Base-by-base conservation (phyloP, 2,888 invertebrate genomes). In the Psylliodes chrysocephalus region DNA sequence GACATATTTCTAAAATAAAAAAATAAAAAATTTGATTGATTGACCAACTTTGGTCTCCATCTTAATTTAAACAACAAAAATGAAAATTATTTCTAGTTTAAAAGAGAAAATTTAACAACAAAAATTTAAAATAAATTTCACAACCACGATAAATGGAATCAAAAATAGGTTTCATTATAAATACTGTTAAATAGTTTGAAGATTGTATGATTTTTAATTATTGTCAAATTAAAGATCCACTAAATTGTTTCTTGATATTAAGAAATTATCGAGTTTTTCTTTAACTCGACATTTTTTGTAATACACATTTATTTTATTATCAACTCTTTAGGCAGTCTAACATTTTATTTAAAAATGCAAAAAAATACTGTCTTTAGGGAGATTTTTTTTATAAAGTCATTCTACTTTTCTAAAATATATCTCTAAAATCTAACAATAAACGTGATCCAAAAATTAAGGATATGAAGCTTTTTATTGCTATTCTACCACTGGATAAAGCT, bases 41-140 rank as follows among this genome's bases (percentile, higher is more conserved):
- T n/a, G n/a, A n/a, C n/a, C n/a, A n/a, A n/a, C n/a, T n/a, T n/a
- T n/a, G n/a, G n/a, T n/a, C n/a, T n/a, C n/a, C n/a, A n/a, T n/a
- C n/a, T n/a, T n/a, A n/a, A n/a, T n/a, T n/a, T n/a, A n/a, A n/a
- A n/a, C n/a, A n/a, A n/a, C n/a, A n/a, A n/a, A n/a, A n/a, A n/a
- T n/a, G n/a, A n/a, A n/a, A n/a, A n/a, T n/a, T n/a, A n/a, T n/a
- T n/a, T n/a, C n/a, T n/a, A n/a, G n/a, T n/a, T n/a, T n/a, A n/a
- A n/a, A n/a, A 4, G 19, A 44, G 17, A 18, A 44, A 44, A 44
- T 44, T 44, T 44, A 17, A 18, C 17, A 44, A 44, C 8, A 44
- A 44, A 17, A 44, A 10, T 10, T 3, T 14, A 17, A 44, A 19
- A n/a, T n/a, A 8, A 30, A 18, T 44, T n/a, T n/a, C 44, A 44